Evolutionary conservation across 2,888 invertebrate species (phyloP), one percentile per base, ranked within the genome.

Genomic region (Meiosimyza platycephala): DNA sequence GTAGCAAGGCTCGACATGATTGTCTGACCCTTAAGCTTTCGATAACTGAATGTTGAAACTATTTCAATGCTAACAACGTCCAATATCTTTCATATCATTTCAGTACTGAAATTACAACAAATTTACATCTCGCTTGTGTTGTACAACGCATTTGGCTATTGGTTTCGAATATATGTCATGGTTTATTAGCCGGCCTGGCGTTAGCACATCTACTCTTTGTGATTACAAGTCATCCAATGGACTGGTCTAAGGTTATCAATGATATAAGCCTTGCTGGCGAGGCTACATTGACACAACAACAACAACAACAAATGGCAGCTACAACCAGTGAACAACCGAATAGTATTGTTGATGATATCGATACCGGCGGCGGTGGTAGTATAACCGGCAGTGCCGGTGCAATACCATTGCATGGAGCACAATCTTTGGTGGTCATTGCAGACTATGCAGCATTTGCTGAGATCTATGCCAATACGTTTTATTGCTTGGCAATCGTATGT

Each of bases 61-160:
- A 2, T 4, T 28, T 3, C 40, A 40, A 9, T 40, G 2, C 5
- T 9, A 7, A 9, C 6, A 40, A 40, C 7, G 40, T 28, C 48
- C 13, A n/a, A 47, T 18, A 22, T 72, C 72, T 66, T 72, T 65
- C 47, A 28, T 57, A 68, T 54, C 57, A 55, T 71, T 78, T 6
- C 57, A 78, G 79, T 59, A 74, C 77, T 73, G 84, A 83, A 73
- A 85, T 87, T 75, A 81, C 82, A 68, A 84, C 82, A 73, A 86
- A 81, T 72, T 85, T 87, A 51, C 85, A 86, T 80, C 78, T 88
- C 76, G 86, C 88, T 74, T 87, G 87, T 81, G 81, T 85, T 69
- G 84, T 88, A 75, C 90, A 90, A 85, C 88, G 88, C 82, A 86
- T 87, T 80, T 90, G 90, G 89, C 85, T 89, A 79, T 87, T 89